These are phyloP conservation scores for Elysia crispata DNA, from an alignment of 2,888 invertebrate species.

Conservation along the genomic window DNA sequence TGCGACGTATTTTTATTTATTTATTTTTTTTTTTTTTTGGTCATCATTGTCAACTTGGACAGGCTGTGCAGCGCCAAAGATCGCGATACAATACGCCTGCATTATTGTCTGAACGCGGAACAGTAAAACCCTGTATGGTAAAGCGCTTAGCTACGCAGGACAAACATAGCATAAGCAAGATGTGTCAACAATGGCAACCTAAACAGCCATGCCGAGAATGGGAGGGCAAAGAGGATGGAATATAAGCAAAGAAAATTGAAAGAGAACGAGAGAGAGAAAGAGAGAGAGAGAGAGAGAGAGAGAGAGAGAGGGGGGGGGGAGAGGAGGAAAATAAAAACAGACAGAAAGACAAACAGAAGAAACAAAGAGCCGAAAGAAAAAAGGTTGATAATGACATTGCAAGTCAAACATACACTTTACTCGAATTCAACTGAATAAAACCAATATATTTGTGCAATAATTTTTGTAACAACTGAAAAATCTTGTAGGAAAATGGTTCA, in stretches of 20 bases:
- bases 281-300: neutral
- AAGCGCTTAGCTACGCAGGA: neutral
- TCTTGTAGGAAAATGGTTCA: too few species aligned
- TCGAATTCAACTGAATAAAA: too few species aligned
- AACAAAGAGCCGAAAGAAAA: neutral
- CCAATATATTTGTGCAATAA: too few species aligned
- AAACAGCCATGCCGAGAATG: neutral
- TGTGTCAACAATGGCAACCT: neutral
- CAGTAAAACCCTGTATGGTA: neutral
- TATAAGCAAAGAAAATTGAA: neutral
- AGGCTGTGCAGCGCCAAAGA: too few species aligned
- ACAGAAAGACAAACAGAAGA: neutral
- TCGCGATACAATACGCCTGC: too few species aligned
- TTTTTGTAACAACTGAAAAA: too few species aligned
- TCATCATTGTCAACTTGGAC: too few species aligned
- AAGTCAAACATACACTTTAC: neutral
- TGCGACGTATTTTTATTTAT: too few species aligned
- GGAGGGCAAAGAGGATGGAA: neutral
- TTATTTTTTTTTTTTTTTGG: too few species aligned
- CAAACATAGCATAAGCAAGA: neutral
- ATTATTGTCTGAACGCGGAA: neutral
- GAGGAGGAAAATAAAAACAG: conserved; percentile 11
- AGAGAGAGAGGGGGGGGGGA: neutral
- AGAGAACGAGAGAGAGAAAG: neutral
- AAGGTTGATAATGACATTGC: too few species aligned